Base-by-base conservation (phyloP, 2,797 vertebrate genomes). In the Catharus ustulatus region DNA sequence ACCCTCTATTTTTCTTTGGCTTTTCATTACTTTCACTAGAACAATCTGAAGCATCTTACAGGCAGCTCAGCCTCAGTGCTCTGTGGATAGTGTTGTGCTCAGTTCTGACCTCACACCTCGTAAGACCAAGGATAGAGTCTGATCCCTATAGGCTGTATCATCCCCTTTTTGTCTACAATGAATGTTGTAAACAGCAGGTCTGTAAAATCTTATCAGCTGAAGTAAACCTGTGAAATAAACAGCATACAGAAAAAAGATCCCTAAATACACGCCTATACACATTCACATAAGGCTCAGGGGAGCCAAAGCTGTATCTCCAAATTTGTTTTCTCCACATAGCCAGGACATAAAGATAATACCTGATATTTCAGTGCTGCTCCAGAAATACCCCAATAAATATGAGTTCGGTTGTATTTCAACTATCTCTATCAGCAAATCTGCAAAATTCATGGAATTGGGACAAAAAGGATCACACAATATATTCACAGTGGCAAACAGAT, bases 1-100 rank as follows among this genome's bases (percentile, higher is more conserved):
- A 58, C 74, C 67, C 85, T 95, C 54, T 89, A 34, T 21, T 92
- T 94, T 95, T 22, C 54, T 91, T 90, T 79, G 72, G 66, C 52
- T 96, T 94, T 79, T 78, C 71, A 66, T 90, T 90, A 87, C 66
- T 90, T 85, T 92, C 7, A 6, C 87, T 69, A 79, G 42, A 95
- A 80, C 67, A 92, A 75, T 83, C 64, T 63, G 40, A 94, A 91
- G 43, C 22, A 78, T 78, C 77, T 94, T 51, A 85, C 80, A 87
- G 90, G 54, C 77, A 93, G 64, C 48, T 88, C 79, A 80, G 61
- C 64, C 74, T 76, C 48, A 23, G 52, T 87, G 69, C 36, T 81
- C 73, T 78, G 51, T 7, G 5, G 73, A 61, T 19, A 72, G 29
- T 0, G 0, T 10, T 67, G 49, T 24, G 49, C 43, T 84, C 80